Conservation (phyloP, 2,888 invertebrate species). For the Campopleginae sp. region DNA sequence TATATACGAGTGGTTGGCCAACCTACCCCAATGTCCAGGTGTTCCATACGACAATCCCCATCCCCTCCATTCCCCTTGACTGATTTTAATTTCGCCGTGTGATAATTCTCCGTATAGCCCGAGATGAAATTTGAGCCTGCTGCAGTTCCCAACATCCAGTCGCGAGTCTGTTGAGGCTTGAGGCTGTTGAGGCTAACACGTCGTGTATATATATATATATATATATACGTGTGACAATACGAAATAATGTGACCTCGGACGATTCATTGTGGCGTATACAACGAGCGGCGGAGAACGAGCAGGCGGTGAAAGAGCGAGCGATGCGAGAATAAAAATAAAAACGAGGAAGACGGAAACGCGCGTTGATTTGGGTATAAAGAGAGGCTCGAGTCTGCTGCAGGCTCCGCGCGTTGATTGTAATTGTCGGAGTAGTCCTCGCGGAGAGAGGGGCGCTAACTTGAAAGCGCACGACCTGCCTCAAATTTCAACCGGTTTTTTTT, state of each 20-base stretch:
- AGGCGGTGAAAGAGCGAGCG: slow-evolving; percentile 6
- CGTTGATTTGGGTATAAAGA: slow-evolving; percentile 23
- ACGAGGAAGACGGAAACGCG: slow-evolving; percentile 15
- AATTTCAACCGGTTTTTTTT: slow-evolving; percentile 62
- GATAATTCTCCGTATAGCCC: neutral
- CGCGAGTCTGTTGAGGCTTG: slow-evolving; percentile 13
- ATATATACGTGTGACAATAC: slow-evolving; percentile 39
- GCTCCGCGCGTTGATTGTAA: slow-evolving; percentile 45
- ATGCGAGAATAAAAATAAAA: neutral
- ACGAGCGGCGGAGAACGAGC: slow-evolving; percentile 10
- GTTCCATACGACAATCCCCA: slow-evolving; percentile 5
- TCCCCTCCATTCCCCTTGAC: slow-evolving; percentile 17
- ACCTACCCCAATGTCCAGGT: slow-evolving; percentile 67
- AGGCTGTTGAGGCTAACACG: slow-evolving; percentile 20
- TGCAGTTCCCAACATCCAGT: slow-evolving; percentile 55
- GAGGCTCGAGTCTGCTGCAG: slow-evolving; percentile 10
- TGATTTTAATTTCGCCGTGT: slow-evolving; percentile 20
- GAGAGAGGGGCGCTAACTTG: slow-evolving; percentile 49
- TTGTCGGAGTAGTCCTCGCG: slow-evolving; percentile 45
- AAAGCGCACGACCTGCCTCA: slow-evolving; percentile 64
- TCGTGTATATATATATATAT: too few species aligned
- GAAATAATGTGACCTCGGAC: slow-evolving; percentile 40
- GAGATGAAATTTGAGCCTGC: slow-evolving; percentile 39
- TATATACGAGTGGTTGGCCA: slow-evolving; percentile 23
- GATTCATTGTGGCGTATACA: slow-evolving; percentile 37